phyloP scores from a whole-genome alignment of 2,113 vertebrate species.

The Pheucticus melanocephalus region DNA sequence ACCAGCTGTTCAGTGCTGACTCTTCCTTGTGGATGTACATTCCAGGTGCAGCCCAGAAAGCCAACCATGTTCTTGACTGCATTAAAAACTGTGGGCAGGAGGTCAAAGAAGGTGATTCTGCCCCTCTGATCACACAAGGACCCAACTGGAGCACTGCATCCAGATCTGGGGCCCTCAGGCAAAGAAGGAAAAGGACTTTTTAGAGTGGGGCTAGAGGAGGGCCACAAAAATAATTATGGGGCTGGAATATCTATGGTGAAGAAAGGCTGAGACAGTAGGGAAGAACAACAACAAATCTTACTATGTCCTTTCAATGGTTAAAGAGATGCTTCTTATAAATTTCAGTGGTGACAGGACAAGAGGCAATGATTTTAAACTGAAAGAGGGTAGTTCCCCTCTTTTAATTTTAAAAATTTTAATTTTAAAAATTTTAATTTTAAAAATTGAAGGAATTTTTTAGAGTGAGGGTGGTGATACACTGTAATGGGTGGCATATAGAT shows the following conservation, averaged over 20 bases:
- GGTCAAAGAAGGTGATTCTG: neutral
- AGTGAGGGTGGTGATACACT: neutral
- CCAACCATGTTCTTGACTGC: fast-evolving
- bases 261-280: neutral
- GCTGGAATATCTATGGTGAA: neutral
- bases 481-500: neutral
- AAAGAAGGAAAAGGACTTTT: neutral
- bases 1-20: neutral
- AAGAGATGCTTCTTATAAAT: neutral
- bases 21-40: neutral
- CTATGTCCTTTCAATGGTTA: neutral
- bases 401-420: too few species aligned
- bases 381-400: too few species aligned
- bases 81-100: neutral
- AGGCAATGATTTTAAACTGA: neutral
- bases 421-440: too few species aligned
- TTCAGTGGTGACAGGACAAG: neutral
- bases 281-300: neutral
- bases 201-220: neutral
- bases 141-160: neutral
- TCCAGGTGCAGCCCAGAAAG: neutral
- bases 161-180: neutral
- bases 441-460: neutral
- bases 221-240: neutral
- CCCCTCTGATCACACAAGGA: neutral